Conservation (phyloP, 2,797 vertebrate species). For the Urosaurus nigricauda region DNA sequence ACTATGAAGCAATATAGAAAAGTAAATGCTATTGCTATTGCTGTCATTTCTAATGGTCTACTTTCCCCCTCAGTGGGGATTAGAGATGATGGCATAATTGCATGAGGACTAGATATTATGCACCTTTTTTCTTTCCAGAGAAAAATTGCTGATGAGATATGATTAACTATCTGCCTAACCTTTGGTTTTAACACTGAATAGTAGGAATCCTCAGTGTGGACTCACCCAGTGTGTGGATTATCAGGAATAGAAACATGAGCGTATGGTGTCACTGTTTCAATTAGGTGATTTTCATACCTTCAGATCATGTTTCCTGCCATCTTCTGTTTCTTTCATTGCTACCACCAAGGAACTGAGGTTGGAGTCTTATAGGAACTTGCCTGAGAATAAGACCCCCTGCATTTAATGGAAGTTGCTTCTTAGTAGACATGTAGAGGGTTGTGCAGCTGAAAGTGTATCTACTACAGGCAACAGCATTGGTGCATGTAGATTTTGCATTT, state of each 20-base stretch:
- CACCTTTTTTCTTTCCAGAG: background rate
- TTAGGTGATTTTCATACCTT: background rate
- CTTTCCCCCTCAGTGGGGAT: too few species aligned
- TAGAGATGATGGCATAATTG: too few species aligned
- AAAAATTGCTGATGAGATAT: background rate
- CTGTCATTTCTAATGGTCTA: too few species aligned
- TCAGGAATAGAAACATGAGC: background rate
- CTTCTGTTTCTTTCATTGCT: background rate
- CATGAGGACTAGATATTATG: background rate
- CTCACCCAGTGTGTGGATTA: background rate
- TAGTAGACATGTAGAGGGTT: background rate
- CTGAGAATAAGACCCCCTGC: background rate
- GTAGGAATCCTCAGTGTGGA: background rate
- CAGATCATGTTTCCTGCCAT: background rate
- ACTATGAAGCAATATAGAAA: too few species aligned
- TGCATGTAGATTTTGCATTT: background rate
- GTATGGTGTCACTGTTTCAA: background rate
- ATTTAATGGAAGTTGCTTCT: background rate
- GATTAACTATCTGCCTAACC: too few species aligned
- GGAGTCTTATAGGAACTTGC: background rate
- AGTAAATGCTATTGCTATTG: too few species aligned
- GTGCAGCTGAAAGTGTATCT: background rate
- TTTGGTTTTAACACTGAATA: background rate
- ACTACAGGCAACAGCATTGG: too few species aligned
- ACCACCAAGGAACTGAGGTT: background rate